Evolutionary conservation across 2,113 vertebrate species (phyloP), one percentile per base, ranked within the genome.

Genomic region (Desmodus rotundus): DNA sequence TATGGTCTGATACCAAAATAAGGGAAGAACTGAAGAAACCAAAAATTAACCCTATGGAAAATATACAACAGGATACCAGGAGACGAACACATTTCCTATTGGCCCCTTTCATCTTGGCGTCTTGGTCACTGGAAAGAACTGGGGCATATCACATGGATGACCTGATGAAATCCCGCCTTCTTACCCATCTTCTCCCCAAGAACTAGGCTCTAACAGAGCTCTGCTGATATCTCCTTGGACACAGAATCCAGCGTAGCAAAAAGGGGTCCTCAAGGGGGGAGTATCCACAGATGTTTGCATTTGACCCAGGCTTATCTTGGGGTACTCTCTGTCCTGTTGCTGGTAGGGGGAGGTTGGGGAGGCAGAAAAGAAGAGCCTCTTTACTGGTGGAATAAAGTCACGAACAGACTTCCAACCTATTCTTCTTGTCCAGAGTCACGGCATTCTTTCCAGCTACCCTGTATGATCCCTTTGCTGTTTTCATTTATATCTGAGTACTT

Each of bases 1-100:
- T 85, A 96, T 52, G 93, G 74, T 97, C 97, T 96, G 86, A 97
- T 93, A 96, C 91, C 97, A 97, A 96, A 98, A 98, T 98, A 97
- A 89, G 96, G 97, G 97, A 98, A 96, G 92, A 97, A 94, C n/a
- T 94, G 92, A 96, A 97, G 96, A 97, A 96, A 91, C 78, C 95
- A 93, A 97, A 98, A 98, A 98, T 88, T 81, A 98, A 97, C 92
- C 50, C 95, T 68, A 81, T 81, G 97, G 92, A 97, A 92, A 61
- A 93, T 58, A 90, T 16, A 97, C 95, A 92, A 78, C 15, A 80
- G 83, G 90, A 97, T 56, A 56, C 80, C 84, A 88, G 65, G 54
- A 95, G 96, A 96, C 63, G 80, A 76, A 89, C 22, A 36, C 2
- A 22, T 82, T 96, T 92, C 28, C 89, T 56, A 41, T 15, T 54